Evolutionary conservation across 2,113 vertebrate species (phyloP), one percentile per base, ranked within the genome.

Genomic region (Sinocyclocheilus maitianheensis): DNA sequence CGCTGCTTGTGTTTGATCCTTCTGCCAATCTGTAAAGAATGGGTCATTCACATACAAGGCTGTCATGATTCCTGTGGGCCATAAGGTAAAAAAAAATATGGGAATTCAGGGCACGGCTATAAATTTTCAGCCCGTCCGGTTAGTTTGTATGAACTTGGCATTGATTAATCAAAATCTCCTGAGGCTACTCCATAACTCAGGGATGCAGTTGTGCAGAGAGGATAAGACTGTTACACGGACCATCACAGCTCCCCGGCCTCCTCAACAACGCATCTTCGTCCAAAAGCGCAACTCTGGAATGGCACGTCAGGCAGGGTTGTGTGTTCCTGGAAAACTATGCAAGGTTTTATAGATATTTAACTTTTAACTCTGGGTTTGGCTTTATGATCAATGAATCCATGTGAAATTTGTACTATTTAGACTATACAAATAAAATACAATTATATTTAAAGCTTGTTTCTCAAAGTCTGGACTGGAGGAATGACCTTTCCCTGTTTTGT

Each of bases 131-230:
- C 22, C 81, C 53, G 85, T 86, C 87, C 78, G 86, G 84, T 89
- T 85, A 85, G 89, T 89, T 89, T 89, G 86, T 88, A 90, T 77
- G 89, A 86, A 79, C 87, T 86, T 90, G 79, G 30, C 87, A 87
- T 85, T 88, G 87, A 89, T 91, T 88, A 83, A 89, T 90, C 77
- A 26, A 74, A 90, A 34, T 83, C 89, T 90, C 86, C 86, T 30
- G 86, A 84, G 86, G 86, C 81, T 69, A 14, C 71, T 30, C 77
- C 55, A 88, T 89, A 88, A 89, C 81, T 90, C 89, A 90, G 53
- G 67, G 75, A 86, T 78, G 84, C 67, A 90, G 83, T 77, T 88
- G 87, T 75, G 78, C 65, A 74, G 84, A 88, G 77, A 86, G 65
- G 85, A 89, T 87, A 84, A 84, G 84, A 78, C 60, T 20, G 40